These are phyloP conservation scores for Phyllostomus discolor DNA, from an alignment of 2,113 vertebrate species.

Conservation along the genomic window DNA sequence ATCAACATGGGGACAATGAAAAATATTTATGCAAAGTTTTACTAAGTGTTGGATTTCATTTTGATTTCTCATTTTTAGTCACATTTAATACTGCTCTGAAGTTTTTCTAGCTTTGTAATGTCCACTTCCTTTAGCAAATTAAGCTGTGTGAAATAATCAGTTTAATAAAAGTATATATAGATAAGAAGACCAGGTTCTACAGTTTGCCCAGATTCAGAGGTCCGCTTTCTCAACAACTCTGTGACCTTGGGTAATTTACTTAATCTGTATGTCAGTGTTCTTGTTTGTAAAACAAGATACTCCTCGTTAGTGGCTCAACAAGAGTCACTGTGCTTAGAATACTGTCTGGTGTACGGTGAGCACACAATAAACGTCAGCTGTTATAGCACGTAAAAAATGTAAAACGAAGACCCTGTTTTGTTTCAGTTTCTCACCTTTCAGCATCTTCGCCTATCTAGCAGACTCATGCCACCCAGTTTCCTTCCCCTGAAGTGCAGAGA, in stretches of 20 bases:
- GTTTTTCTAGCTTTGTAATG: not conserved
- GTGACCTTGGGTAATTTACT: not conserved
- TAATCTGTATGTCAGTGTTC: not conserved
- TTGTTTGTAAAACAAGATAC: not conserved
- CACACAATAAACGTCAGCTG: not conserved
- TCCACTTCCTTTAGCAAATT: not conserved
- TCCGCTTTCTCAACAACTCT: not conserved
- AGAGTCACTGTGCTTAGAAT: not conserved
- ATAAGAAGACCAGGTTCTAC: not conserved
- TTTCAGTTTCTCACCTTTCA: not conserved
- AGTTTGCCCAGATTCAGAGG: not conserved
- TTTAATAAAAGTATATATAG: not conserved
- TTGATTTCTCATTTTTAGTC: not conserved
- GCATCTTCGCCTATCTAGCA: not conserved
- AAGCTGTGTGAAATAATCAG: not conserved
- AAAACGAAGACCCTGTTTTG: not conserved
- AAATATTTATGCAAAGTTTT: not conserved
- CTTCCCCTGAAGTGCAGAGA: not conserved
- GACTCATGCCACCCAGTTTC: not conserved
- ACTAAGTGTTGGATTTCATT: not conserved
- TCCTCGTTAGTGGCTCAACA: not conserved
- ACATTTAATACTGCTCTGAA: not conserved
- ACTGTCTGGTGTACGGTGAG: not conserved
- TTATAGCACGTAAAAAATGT: not conserved
- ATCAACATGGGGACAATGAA: not conserved